Evolutionary conservation across 2,888 invertebrate species (phyloP).

Genomic region (Drosophila differens): DNA sequence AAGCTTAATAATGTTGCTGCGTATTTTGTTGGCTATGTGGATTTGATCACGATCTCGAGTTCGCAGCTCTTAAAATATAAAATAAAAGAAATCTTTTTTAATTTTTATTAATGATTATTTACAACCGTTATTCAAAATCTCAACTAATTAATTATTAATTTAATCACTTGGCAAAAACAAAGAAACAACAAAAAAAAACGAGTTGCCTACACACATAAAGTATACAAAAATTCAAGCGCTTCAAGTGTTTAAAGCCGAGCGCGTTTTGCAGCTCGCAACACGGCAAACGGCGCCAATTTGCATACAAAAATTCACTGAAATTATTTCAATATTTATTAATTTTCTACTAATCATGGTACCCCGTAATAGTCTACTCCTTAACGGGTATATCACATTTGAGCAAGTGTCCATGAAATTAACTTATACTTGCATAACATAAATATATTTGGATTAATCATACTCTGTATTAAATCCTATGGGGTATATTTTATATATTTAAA

Average conservation of each 20-base stretch:
- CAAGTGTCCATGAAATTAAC: background rate
- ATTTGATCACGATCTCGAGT: background rate
- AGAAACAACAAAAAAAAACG: constrained; percentile 40
- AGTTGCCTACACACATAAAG: constrained; percentile 38
- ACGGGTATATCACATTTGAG: background rate
- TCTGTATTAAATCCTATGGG: background rate
- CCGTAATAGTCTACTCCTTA: background rate
- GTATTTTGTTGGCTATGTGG: constrained; percentile 38
- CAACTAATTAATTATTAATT: constrained; percentile 84
- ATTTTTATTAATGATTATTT: constrained; percentile 84
- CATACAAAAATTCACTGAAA: constrained; percentile 67
- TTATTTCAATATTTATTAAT: constrained; percentile 79
- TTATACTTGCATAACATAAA: background rate
- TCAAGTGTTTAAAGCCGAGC: constrained; percentile 77
- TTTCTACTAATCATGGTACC: constrained; percentile 60
- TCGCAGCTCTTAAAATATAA: constrained; percentile 51
- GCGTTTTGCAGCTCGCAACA: constrained; percentile 67
- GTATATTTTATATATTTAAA: no score
- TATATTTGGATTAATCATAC: background rate
- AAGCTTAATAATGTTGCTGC: constrained; percentile 52
- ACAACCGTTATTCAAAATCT: constrained; percentile 83
- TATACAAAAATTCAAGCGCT: constrained; percentile 35
- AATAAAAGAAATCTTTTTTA: constrained; percentile 78
- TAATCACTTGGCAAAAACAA: constrained; percentile 76
- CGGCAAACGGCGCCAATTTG: constrained; percentile 63